phyloP scores from a whole-genome alignment of 35 echinoderm and acorn worm species.

The Patiria miniata region DNA sequence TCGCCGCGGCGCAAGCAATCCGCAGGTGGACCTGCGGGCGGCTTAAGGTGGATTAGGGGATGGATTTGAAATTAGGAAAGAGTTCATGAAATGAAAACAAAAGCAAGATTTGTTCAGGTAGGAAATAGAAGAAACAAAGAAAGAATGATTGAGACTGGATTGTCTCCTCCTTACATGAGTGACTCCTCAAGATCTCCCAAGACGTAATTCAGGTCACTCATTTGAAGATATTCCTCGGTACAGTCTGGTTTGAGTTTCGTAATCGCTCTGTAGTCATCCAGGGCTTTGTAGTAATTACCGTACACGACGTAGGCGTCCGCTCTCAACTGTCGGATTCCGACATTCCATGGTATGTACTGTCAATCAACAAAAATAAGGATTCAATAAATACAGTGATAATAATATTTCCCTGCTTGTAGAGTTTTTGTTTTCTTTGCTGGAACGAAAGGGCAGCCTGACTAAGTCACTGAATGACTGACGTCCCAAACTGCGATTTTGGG shows the following conservation, averaged over 20 bases:
- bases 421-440: no score
- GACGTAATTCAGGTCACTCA: constrained; percentile 70
- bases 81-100: no score
- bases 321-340: constrained; percentile 60
- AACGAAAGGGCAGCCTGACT: no score
- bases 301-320: constrained; percentile 71
- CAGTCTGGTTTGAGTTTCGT: constrained; percentile 83
- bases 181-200: constrained; percentile 84
- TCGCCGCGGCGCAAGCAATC: no score
- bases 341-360: constrained; percentile 81
- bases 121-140: not conserved
- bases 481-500: no score
- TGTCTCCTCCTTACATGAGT: constrained; percentile 71
- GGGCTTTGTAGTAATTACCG: constrained; percentile 78
- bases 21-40: no score
- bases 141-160: not conserved
- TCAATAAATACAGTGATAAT: no score
- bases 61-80: no score
- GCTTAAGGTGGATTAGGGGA: no score
- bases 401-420: no score
- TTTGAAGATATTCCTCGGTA: constrained; percentile 72
- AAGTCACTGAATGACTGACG: no score
- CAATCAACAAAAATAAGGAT: not conserved
- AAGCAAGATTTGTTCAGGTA: not conserved
- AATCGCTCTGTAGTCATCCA: constrained; percentile 78